A percentile compares a stretch with the other conserved stretches of the same genome.
phyloP scores from a whole-genome alignment of 2,113 vertebrate genomes.

The Ammodramus savannarum region DNA sequence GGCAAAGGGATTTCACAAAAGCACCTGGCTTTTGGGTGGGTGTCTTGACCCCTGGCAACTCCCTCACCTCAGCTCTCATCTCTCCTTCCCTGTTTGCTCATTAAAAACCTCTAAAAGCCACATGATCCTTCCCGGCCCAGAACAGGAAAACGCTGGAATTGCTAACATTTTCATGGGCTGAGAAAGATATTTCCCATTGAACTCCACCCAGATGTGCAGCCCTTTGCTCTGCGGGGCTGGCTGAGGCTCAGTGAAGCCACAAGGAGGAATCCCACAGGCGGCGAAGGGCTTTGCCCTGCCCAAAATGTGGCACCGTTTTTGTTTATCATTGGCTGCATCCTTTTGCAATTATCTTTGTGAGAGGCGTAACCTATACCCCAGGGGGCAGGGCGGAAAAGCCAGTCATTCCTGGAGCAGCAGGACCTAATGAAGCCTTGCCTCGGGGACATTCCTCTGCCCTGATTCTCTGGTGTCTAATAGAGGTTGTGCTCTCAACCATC shows the following conservation, averaged over 20 bases:
- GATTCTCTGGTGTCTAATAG: conserved; percentile 40
- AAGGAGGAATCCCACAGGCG: not conserved
- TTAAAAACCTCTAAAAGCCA: conserved; percentile 12
- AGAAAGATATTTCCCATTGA: conserved; percentile 47
- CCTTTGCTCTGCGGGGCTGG: not conserved
- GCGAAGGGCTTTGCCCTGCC: not conserved
- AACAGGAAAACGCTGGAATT: conserved; percentile 8
- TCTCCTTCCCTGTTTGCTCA: not conserved
- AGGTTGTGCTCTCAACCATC: not conserved
- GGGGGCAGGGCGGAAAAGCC: conserved; percentile 32
- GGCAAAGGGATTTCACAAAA: not conserved
- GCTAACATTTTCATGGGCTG: conserved; percentile 29
- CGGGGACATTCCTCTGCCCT: conserved; percentile 10
- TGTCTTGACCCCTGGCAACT: not conserved
- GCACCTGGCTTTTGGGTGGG: not conserved
- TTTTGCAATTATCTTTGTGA: conserved; percentile 42
- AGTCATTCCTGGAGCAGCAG: conserved; percentile 52
- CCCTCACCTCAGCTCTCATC: not conserved
- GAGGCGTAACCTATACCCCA: not conserved
- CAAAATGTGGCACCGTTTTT: conserved; percentile 11
- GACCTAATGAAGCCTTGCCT: conserved; percentile 38
- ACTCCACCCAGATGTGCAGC: conserved; percentile 20
- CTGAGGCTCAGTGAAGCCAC: not conserved
- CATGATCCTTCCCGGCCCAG: not conserved
- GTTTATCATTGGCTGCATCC: not conserved